Evolutionary conservation across 2,797 vertebrate species (phyloP), one percentile per base, ranked within the genome.

Genomic region (Aplochiton taeniatus): DNA sequence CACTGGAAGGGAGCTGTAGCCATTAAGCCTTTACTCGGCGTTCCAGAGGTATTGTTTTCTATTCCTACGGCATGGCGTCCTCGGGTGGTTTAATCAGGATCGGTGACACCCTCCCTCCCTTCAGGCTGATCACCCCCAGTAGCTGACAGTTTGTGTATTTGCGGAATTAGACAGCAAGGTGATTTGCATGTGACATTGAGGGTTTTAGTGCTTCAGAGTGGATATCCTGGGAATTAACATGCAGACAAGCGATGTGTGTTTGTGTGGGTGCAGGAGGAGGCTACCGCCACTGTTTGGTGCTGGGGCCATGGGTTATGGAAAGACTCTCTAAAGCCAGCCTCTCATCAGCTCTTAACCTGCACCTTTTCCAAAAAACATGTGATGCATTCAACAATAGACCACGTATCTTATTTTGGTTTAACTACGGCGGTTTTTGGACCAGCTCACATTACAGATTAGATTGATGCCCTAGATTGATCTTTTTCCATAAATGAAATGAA

Each of bases 381-480:
- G 85, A 87, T 83, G 86, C 84, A 87, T 83, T 90, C 83, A 83
- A 70, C 76, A 72, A 69, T 85, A 85, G 83, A 82, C 80, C 80
- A 78, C 83, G 69, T 81, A 86, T 87, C 86, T 85, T 88, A 89
- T 87, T n/a, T n/a, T n/a, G n/a, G n/a, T n/a, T n/a, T 89, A 88
- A 87, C 82, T 74, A 76, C 77, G 82, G 86, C 82, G 87, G 86
- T 88, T 86, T 61, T n/a, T 20, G 54, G 20, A 56, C 19, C 14
- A 6, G 10, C 14, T 58, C 14, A 58, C 56, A 44, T 16, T n/a
- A 45, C 42, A 14, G 45, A 13, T 57, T 57, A 17, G n/a, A 57
- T 19, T 13, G n/a, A 14, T 60, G 70, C 68, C 84, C 80, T 80
- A 83, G 81, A 88, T 31, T 3, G 31, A 6, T 31, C 6, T 31